Conservation (phyloP, 2,113 vertebrate species). For the Rhabdomys dilectus region DNA sequence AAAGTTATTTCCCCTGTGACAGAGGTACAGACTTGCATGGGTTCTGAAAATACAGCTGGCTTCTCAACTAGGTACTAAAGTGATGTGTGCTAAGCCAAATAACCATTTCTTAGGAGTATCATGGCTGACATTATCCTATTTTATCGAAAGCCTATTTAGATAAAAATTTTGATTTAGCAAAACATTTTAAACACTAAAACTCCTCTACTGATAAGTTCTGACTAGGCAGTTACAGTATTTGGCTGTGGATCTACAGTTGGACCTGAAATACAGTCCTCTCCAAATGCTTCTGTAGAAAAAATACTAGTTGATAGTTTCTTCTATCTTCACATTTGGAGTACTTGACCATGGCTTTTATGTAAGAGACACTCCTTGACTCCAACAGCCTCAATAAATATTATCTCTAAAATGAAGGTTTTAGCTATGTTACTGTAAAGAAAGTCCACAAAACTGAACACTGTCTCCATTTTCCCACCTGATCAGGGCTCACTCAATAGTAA, state of each 20-base stretch:
- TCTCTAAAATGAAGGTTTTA: conserved; percentile 30
- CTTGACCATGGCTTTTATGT: not conserved
- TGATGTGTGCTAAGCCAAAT: not conserved
- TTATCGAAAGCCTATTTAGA: not conserved
- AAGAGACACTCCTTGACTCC: not conserved
- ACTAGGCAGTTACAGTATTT: not conserved
- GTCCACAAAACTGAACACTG: not conserved
- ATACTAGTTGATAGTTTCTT: not conserved
- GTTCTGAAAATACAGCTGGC: not conserved
- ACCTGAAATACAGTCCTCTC: not conserved
- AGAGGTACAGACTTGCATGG: not conserved
- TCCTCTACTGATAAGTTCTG: not conserved
- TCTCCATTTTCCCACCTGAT: not conserved
- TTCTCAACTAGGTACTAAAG: not conserved
- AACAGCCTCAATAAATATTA: not conserved
- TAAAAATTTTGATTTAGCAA: conserved; percentile 5
- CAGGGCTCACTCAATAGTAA: not conserved
- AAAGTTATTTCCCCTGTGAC: not conserved
- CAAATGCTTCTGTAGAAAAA: not conserved
- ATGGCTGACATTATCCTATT: not conserved
- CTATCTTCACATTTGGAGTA: not conserved
- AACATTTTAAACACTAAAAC: not conserved
- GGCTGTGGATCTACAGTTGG: not conserved
- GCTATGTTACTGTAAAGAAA: not conserved
- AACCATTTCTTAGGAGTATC: not conserved